These are phyloP conservation scores for Cataglyphis rosenhaueri DNA, from an alignment of 2,888 invertebrate genomes.

Conservation along the genomic window DNA sequence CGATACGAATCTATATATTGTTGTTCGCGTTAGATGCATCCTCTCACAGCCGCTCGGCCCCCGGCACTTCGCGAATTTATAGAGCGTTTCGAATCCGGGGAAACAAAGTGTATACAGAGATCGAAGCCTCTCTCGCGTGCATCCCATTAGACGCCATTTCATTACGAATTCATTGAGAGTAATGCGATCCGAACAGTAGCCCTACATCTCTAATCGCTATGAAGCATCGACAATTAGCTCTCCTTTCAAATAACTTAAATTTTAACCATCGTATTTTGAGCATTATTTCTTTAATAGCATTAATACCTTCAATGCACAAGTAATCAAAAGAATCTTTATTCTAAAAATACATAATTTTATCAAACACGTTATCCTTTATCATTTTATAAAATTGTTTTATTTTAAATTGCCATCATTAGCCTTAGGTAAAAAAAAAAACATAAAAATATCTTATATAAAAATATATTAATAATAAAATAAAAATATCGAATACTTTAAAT, in stretches of 20 bases:
- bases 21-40: conserved; percentile 72
- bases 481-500: background rate
- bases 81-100: conserved; percentile 49
- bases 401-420: background rate
- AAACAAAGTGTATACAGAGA: conserved; percentile 55
- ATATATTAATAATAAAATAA: background rate
- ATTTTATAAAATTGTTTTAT: background rate
- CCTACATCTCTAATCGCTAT: background rate
- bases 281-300: background rate
- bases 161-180: conserved; percentile 12
- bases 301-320: background rate
- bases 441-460: background rate
- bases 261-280: background rate
- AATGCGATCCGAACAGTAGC: background rate
- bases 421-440: background rate
- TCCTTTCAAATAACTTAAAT: background rate
- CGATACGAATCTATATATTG: conserved; percentile 81
- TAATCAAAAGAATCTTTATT: background rate
- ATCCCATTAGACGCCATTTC: conserved; percentile 35
- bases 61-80: conserved; percentile 67
- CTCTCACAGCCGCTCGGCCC: conserved; percentile 63
- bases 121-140: conserved; percentile 47
- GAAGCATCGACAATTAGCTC: background rate
- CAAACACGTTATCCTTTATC: background rate
- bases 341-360: background rate